A percentile compares a stretch with the other conserved stretches of the same genome.
phyloP scores from a whole-genome alignment of 2,113 vertebrate species.

The Phaethornis superciliosus region DNA sequence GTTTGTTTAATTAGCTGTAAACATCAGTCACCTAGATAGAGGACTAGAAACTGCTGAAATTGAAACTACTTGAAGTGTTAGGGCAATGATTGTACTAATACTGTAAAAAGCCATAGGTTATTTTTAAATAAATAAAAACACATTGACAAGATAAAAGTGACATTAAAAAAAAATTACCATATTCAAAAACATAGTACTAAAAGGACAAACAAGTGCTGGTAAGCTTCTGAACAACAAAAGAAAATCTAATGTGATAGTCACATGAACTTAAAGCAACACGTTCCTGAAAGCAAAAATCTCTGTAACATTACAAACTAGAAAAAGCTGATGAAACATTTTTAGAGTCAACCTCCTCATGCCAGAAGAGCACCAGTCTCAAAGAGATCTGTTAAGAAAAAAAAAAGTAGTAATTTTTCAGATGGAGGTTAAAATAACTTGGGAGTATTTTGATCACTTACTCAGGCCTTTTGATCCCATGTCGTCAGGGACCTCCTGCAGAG shows the following conservation, averaged over 20 bases:
- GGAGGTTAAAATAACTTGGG: conserved; percentile 79
- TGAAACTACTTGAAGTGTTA: not conserved
- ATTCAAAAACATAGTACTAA: not conserved
- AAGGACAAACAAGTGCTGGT: not conserved
- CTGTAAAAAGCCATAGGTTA: conserved; percentile 21
- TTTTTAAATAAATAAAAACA: not conserved
- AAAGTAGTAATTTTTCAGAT: conserved; percentile 58
- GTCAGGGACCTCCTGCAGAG: conserved; percentile 95
- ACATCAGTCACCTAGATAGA: not conserved
- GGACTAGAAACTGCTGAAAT: not conserved
- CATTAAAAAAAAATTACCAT: not conserved
- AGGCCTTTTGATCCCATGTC: conserved; percentile 94
- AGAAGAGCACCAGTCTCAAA: conserved; percentile 63
- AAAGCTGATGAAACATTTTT: conserved; percentile 32
- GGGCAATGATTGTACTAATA: not conserved
- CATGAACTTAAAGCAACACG: not conserved
- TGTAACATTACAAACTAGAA: conserved; percentile 10
- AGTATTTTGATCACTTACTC: conserved; percentile 91
- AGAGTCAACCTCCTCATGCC: conserved; percentile 70
- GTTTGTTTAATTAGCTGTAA: not conserved
- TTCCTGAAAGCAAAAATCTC: conserved; percentile 54
- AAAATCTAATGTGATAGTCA: not conserved
- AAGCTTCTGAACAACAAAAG: not conserved
- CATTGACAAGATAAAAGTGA: not conserved
- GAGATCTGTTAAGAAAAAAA: conserved; percentile 55